Conservation (phyloP, 2,888 invertebrate species). For the Cylindroiulus punctatus region DNA sequence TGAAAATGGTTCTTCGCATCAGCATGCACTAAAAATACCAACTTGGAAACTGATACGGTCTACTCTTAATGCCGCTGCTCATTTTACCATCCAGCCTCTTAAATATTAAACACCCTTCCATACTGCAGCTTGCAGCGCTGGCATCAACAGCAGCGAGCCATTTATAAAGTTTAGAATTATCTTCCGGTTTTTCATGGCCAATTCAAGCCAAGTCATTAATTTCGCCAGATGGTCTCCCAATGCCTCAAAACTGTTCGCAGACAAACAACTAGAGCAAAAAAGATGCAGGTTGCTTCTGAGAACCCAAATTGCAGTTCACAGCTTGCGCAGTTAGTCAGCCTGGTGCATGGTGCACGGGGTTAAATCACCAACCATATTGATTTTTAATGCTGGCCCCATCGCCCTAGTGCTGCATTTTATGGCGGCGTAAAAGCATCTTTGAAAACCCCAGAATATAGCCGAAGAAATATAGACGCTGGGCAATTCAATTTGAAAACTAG, state of each 20-base stretch:
- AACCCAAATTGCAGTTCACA: conserved; percentile 27
- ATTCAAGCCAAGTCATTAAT: conserved; percentile 41
- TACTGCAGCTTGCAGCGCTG: neutral
- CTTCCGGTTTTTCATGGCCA: conserved; percentile 27
- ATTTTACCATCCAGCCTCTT: neutral
- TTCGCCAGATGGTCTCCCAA: conserved; percentile 32
- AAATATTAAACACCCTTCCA: neutral
- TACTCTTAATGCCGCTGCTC: neutral
- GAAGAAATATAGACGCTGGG: neutral
- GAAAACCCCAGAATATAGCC: neutral
- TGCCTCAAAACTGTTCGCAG: neutral
- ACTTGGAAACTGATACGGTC: neutral
- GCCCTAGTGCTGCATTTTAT: conserved; percentile 30
- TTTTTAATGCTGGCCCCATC: conserved; percentile 35
- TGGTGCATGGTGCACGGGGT: conserved; percentile 13
- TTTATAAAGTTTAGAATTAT: conserved; percentile 32
- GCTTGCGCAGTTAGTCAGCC: conserved; percentile 5
- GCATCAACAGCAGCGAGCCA: conserved; percentile 23
- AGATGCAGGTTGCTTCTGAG: neutral
- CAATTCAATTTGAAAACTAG: conserved; percentile 6
- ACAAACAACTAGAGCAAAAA: neutral
- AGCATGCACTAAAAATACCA: neutral
- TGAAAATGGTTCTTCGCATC: neutral
- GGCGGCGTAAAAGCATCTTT: conserved; percentile 43
- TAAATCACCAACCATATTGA: conserved; percentile 26